phyloP scores from a whole-genome alignment of 2,888 invertebrate genomes.

The Epiblema foenella region DNA sequence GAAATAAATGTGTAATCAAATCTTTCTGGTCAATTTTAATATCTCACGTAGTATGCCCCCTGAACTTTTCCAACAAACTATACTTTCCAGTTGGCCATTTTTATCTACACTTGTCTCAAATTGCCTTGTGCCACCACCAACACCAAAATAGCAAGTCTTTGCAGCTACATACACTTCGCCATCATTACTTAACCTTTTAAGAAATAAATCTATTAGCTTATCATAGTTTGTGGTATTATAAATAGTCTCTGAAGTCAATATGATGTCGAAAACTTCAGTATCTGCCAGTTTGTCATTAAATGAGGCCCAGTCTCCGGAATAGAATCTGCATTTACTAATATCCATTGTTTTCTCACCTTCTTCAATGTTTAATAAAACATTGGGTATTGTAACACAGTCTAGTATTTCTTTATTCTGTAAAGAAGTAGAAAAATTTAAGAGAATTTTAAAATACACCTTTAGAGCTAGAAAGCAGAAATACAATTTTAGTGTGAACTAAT shows the following conservation, averaged over 20 bases:
- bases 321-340: constrained; percentile 83
- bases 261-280: constrained; percentile 89
- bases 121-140: constrained; percentile 93
- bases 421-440: constrained; percentile 26
- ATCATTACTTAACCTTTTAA: constrained; percentile 83
- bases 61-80: constrained; percentile 86
- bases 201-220: constrained; percentile 90
- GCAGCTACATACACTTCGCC: constrained; percentile 92
- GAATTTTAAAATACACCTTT: neutral
- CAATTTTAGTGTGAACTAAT: too few relatives aligned
- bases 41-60: constrained; percentile 88
- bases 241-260: constrained; percentile 97
- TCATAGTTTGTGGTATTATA: constrained; percentile 92
- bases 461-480: neutral
- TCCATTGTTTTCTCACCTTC: constrained; percentile 65
- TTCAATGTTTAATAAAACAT: constrained; percentile 88
- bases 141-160: constrained; percentile 97
- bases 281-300: constrained; percentile 76
- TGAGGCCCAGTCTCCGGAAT: constrained; percentile 90
- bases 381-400: constrained; percentile 91
- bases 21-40: constrained; percentile 78
- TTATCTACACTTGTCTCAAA: constrained; percentile 88
- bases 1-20: constrained; percentile 46
- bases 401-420: constrained; percentile 94
- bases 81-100: constrained; percentile 81